Percentiles rank a stretch among this genome's conserved stretches.
These are phyloP conservation scores for Dasysyrphus tricinctus DNA, from an alignment of 2,888 invertebrate genomes.

Conservation along the genomic window DNA sequence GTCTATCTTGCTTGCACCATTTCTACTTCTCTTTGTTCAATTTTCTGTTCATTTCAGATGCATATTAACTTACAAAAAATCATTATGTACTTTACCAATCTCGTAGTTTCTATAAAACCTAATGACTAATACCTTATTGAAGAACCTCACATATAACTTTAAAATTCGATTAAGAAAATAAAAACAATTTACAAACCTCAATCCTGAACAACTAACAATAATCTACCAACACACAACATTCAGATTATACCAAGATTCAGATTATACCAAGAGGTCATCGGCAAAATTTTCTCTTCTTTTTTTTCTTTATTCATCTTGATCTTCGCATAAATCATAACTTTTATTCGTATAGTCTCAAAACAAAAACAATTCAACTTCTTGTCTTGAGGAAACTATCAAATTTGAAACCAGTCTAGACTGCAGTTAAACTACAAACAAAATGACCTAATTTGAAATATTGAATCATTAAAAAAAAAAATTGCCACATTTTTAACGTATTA, in stretches of 20 bases:
- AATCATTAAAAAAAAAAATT: conserved; percentile 20
- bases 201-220: background rate
- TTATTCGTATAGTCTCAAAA: background rate
- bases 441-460: conserved; percentile 32
- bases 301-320: background rate
- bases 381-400: background rate
- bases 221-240: too few relatives aligned
- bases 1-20: too few relatives aligned
- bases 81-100: too few relatives aligned
- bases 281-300: conserved; percentile 3
- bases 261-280: conserved; percentile 2
- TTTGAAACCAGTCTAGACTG: conserved; percentile 13
- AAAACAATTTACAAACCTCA: background rate
- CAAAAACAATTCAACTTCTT: background rate
- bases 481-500: conserved; percentile 4
- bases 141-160: too few relatives aligned
- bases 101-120: too few relatives aligned
- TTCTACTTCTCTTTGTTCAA: too few relatives aligned
- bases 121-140: too few relatives aligned
- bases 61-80: too few relatives aligned
- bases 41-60: too few relatives aligned
- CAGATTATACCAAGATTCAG: conserved; percentile 2
- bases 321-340: conserved; percentile 2
- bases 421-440: background rate
- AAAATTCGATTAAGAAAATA: too few relatives aligned